A percentile compares a stretch with the other conserved stretches of the same genome.
These are phyloP conservation scores for Clarias fuscus DNA, from an alignment of 2,797 vertebrate species.

Conservation along the genomic window DNA sequence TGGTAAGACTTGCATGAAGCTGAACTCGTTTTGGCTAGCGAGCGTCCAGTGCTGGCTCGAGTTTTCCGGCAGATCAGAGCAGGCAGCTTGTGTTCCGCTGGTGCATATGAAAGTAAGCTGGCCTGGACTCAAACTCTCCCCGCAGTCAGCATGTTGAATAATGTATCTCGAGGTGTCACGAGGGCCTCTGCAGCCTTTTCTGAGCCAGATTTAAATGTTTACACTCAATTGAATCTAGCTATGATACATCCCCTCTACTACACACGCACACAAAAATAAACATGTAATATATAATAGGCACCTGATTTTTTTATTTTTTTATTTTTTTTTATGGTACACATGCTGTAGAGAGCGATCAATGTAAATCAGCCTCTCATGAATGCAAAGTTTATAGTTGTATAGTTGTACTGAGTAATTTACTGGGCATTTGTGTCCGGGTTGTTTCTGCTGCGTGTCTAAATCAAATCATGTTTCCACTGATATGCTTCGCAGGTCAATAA, in stretches of 20 bases:
- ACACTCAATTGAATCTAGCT: constrained; percentile 57
- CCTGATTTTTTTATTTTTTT: constrained; percentile 17
- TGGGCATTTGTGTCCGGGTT: background rate
- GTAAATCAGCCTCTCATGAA: constrained; percentile 28
- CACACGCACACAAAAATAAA: constrained; percentile 36
- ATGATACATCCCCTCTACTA: constrained; percentile 50
- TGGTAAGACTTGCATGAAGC: constrained; percentile 44
- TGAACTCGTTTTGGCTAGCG: constrained; percentile 42
- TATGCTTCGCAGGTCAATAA: background rate
- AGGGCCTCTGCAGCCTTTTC: constrained; percentile 58
- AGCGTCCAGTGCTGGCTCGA: constrained; percentile 53
- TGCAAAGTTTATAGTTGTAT: background rate
- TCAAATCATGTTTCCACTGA: constrained; percentile 14
- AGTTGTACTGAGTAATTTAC: constrained; percentile 19
- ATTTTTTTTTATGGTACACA: constrained; percentile 31
- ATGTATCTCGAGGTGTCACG: constrained; percentile 65
- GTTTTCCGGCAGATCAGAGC: constrained; percentile 54
- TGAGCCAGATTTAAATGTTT: constrained; percentile 65
- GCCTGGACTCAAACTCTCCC: constrained; percentile 51
- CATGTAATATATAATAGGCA: constrained; percentile 32
- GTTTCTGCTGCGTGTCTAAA: background rate
- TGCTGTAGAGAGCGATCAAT: constrained; percentile 12
- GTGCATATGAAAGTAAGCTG: constrained; percentile 56
- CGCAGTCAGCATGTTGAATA: constrained; percentile 61
- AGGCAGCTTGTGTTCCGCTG: constrained; percentile 55